phyloP scores from a whole-genome alignment of 1,140 invertebrate species.

The Acyrthosiphon pisum region DNA sequence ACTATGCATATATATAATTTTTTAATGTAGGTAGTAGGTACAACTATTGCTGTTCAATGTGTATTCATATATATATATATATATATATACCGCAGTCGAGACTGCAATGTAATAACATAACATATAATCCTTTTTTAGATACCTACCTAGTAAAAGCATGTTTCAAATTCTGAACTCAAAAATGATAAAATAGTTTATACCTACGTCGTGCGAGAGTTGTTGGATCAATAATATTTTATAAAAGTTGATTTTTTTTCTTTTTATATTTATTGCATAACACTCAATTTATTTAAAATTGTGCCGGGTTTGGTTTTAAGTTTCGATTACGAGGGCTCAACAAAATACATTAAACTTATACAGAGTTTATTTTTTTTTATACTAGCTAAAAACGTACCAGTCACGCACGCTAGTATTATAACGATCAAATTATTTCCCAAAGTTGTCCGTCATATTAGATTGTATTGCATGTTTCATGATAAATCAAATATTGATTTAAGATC shows the following conservation, averaged over 20 bases:
- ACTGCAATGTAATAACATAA: neutral
- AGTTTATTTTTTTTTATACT: neutral
- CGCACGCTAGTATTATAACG: neutral
- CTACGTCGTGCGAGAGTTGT: neutral
- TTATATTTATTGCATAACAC: neutral
- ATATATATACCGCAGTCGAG: neutral
- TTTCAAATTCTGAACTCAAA: neutral
- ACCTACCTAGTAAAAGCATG: neutral
- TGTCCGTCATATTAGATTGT: neutral
- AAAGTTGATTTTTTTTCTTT: neutral
- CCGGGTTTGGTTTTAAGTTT: neutral
- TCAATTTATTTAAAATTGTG: slow-evolving; percentile 5
- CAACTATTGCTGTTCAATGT: neutral
- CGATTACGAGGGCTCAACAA: neutral
- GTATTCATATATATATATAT: neutral
- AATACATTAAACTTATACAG: slow-evolving; percentile 31
- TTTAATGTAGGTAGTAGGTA: neutral
- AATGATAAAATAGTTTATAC: neutral
- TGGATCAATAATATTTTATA: slow-evolving; percentile 21
- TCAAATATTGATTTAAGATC: neutral
- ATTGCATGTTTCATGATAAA: neutral
- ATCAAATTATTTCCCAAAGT: slow-evolving; percentile 6
- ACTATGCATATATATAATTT: neutral
- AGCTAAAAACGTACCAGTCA: neutral
- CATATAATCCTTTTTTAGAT: neutral